Percentiles rank a stretch among this genome's conserved stretches.
These are phyloP conservation scores for Boloria selene DNA, from an alignment of 2,888 invertebrate genomes.

Conservation along the genomic window DNA sequence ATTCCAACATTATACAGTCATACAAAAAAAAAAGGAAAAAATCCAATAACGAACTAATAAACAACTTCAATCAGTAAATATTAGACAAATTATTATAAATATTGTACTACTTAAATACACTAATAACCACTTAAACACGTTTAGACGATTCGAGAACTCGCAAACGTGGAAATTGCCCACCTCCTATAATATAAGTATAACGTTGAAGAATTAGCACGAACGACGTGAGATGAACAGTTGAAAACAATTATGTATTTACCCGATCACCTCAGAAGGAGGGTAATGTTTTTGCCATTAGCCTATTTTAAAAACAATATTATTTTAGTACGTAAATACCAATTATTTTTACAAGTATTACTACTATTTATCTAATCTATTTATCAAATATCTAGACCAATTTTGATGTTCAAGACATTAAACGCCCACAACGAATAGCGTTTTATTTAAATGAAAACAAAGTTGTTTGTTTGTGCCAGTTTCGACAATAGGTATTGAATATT, in stretches of 20 bases:
- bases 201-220: background rate
- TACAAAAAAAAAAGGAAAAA: too few species aligned
- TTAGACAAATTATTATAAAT: constrained; percentile 10
- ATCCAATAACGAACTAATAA: too few species aligned
- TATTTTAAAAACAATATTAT: too few species aligned
- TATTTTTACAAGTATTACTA: too few species aligned
- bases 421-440: constrained; percentile 8
- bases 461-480: constrained; percentile 9
- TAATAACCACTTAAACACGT: constrained; percentile 1
- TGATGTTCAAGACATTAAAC: background rate
- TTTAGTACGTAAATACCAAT: too few species aligned
- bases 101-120: background rate
- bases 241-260: too few species aligned
- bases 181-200: constrained; percentile 3
- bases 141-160: constrained; percentile 16
- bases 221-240: too few species aligned
- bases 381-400: background rate
- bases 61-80: background rate
- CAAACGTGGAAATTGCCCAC: constrained; percentile 1
- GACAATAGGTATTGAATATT: constrained; percentile 1
- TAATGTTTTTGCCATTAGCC: too few species aligned
- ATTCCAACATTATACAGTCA: too few species aligned
- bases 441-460: constrained; percentile 13
- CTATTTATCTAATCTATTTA: too few species aligned
- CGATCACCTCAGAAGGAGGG: too few species aligned